A percentile compares a stretch with the other conserved stretches of the same genome.
These are phyloP conservation scores for Halictus quadricinctus DNA, from an alignment of 2,888 invertebrate genomes.

Conservation along the genomic window DNA sequence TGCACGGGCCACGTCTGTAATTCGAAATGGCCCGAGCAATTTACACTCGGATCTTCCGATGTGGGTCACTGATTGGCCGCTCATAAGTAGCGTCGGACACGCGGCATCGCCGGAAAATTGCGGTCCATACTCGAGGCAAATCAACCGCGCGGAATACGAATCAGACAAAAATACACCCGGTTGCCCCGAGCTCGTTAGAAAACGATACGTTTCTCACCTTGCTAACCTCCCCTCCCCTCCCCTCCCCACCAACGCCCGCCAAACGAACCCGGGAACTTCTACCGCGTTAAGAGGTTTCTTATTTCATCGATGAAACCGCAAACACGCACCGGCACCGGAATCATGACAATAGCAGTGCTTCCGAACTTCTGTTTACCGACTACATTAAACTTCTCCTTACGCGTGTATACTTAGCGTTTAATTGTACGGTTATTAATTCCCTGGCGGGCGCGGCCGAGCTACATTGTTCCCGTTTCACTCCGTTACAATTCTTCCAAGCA, in stretches of 20 bases:
- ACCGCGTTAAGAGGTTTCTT: conserved; percentile 10
- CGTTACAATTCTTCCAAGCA: background rate
- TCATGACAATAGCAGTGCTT: background rate
- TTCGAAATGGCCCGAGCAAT: conserved; percentile 45
- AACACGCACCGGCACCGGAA: background rate
- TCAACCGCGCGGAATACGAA: conserved; percentile 36
- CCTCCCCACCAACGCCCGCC: background rate
- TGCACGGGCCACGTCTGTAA: conserved; percentile 24
- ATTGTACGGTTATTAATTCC: background rate
- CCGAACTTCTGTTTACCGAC: background rate
- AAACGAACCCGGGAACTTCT: background rate
- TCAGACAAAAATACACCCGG: conserved; percentile 18
- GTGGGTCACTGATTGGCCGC: conserved; percentile 48
- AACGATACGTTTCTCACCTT: conserved; percentile 13
- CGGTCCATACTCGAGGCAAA: conserved; percentile 32
- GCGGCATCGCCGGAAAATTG: conserved; percentile 40
- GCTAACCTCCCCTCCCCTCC: too few relatives aligned
- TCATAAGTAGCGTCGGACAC: conserved; percentile 35
- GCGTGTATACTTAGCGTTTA: background rate
- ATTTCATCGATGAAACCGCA: background rate
- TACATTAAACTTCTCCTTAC: background rate
- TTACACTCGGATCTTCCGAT: conserved; percentile 43
- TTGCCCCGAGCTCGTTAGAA: conserved; percentile 24
- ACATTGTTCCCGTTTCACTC: background rate
- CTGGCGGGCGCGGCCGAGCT: too few relatives aligned